These are phyloP conservation scores for Bedellia somnulentella DNA, from an alignment of 2,888 invertebrate species.

Conservation along the genomic window DNA sequence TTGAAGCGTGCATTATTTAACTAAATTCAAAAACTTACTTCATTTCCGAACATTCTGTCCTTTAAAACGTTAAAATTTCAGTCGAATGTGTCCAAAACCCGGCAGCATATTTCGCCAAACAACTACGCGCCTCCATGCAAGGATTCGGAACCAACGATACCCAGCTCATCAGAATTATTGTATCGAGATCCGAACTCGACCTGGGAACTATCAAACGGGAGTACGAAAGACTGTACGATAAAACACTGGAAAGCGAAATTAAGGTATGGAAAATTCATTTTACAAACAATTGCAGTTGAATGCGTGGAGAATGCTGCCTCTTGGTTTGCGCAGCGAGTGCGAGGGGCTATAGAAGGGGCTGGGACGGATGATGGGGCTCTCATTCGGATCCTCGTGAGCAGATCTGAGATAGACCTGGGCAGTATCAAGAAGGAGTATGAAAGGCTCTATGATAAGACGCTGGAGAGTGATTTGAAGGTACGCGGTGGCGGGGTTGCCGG, in stretches of 20 bases:
- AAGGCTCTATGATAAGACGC: conserved; percentile 67
- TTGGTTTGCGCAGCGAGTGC: conserved; percentile 70
- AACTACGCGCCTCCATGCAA: conserved; percentile 66
- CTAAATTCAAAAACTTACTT: too few species aligned
- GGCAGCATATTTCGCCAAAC: conserved; percentile 69
- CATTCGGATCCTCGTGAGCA: conserved; percentile 67
- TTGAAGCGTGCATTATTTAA: too few species aligned
- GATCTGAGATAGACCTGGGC: conserved; percentile 70
- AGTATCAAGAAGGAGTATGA: conserved; percentile 72
- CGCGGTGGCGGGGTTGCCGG: conserved; percentile 13
- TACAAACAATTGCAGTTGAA: conserved; percentile 59
- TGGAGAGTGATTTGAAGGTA: conserved; percentile 67
- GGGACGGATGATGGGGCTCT: conserved; percentile 73
- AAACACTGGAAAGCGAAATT: conserved; percentile 66
- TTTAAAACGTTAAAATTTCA: too few species aligned
- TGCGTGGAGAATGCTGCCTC: conserved; percentile 69
- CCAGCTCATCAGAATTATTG: conserved; percentile 70
- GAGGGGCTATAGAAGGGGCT: conserved; percentile 66
- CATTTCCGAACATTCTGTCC: too few species aligned
- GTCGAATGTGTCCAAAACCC: conserved; percentile 72
- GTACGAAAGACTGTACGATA: conserved; percentile 70
- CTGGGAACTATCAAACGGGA: conserved; percentile 69
- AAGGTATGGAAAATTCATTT: conserved; percentile 41
- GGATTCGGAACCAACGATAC: conserved; percentile 74
- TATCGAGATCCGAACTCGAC: conserved; percentile 71